phyloP scores from a whole-genome alignment of 2,888 invertebrate species.

The Schizotus pectinicornis region DNA sequence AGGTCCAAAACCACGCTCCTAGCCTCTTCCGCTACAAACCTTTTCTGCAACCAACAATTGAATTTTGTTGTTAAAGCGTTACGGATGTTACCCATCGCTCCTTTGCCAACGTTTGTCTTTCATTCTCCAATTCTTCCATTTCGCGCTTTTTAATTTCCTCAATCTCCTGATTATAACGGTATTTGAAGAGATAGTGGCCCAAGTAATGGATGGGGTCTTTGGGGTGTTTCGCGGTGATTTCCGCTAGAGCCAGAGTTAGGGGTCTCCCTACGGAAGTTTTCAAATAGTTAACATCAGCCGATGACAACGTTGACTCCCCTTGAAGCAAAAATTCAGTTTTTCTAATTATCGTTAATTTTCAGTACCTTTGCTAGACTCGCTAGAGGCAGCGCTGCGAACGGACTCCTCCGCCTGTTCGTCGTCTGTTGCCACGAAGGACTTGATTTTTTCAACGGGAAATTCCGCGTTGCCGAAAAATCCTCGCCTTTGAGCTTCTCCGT shows the following conservation, averaged over 20 bases:
- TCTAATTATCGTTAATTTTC: not conserved
- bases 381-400: slow-evolving; percentile 2
- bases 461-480: slow-evolving; percentile 46
- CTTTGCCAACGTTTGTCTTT: slow-evolving; percentile 49
- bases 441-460: not conserved
- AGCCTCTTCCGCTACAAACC: slow-evolving; percentile 53
- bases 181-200: slow-evolving; percentile 61
- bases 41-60: slow-evolving; percentile 39
- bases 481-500: slow-evolving; percentile 46
- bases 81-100: slow-evolving; percentile 47
- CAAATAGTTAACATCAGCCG: slow-evolving; percentile 54
- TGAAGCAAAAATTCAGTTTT: not conserved
- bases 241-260: slow-evolving; percentile 57
- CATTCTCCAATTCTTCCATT: slow-evolving; percentile 49
- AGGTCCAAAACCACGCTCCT: slow-evolving; percentile 51
- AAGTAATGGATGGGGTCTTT: slow-evolving; percentile 60
- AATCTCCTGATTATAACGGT: slow-evolving; percentile 58
- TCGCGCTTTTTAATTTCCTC: slow-evolving; percentile 48
- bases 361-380: not conserved
- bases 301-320: slow-evolving; percentile 36
- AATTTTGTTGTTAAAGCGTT: not conserved
- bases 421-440: no score
- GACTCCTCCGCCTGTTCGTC: not conserved
- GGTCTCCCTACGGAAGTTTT: slow-evolving; percentile 54
- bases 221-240: slow-evolving; percentile 58